Evolutionary conservation across 2,888 invertebrate species (phyloP).

Genomic region (Perizoma affinitatum): DNA sequence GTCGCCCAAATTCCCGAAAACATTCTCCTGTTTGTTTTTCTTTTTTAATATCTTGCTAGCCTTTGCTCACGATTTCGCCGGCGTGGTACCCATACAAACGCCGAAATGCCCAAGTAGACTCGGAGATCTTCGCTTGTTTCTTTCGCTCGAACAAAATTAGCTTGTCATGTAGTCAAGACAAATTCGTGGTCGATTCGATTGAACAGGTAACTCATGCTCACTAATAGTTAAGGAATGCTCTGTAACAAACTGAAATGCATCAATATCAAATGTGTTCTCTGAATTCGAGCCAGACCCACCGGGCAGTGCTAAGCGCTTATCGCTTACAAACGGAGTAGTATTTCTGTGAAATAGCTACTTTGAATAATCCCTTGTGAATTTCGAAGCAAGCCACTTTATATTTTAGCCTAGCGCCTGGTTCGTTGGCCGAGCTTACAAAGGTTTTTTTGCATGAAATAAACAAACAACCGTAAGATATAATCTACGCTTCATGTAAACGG

Average conservation of each 20-base stretch:
- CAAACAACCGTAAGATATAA: not conserved
- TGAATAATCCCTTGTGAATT: conserved; percentile 35
- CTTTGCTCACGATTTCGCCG: too few species aligned
- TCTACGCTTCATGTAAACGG: too few species aligned
- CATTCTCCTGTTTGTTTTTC: too few species aligned
- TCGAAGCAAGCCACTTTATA: conserved; percentile 28
- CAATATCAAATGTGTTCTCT: conserved; percentile 19
- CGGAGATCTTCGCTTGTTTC: too few species aligned
- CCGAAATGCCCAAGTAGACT: too few species aligned
- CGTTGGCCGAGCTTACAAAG: conserved; percentile 7
- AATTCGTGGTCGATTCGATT: too few species aligned
- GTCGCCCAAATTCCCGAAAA: too few species aligned
- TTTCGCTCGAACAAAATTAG: too few species aligned
- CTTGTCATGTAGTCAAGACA: too few species aligned
- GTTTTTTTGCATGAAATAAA: conserved; percentile 14
- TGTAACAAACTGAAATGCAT: conserved; percentile 15
- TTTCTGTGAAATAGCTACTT: conserved; percentile 28
- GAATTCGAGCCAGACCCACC: conserved; percentile 23
- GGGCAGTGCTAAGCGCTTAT: conserved; percentile 28
- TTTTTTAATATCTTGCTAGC: too few species aligned
- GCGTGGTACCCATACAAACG: too few species aligned
- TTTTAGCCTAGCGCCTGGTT: conserved; percentile 17
- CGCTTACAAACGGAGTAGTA: conserved; percentile 36
- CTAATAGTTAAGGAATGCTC: not conserved
- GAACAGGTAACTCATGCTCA: conserved; percentile 8